Evolutionary conservation across 2,888 invertebrate genomes (phyloP), one percentile per base, ranked within the genome.

Genomic region (Plemyria rubiginata): DNA sequence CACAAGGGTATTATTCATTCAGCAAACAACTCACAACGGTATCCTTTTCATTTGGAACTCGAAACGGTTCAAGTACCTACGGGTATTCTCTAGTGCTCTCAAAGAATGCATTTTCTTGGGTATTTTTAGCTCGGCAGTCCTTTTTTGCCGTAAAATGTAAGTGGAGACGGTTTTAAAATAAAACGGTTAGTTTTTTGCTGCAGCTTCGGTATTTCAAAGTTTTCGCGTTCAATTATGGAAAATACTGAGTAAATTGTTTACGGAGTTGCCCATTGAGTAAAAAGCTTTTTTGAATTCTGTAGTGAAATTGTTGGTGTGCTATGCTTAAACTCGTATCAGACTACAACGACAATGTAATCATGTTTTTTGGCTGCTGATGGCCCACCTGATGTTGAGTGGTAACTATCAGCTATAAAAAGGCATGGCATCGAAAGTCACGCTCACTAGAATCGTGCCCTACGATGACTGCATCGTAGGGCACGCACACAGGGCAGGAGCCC

Each of bases 21-120:
- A 49, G 59, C 58, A 62, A 69, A 65, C 61, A 66, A 45, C 53
- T 52, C 56, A 62, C 64, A 64, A 66, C 62, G 58, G 55, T 46
- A 60, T 62, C 57, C 52, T 57, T 66, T 69, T 52, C 65, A 63
- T 61, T 62, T 55, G 28, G 51, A 65, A 58, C 66, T 59, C 50
- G 50, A 56, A 56, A 49, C 59, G 61, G 67, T 62, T 66, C 54
- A 54, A 61, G 60, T 62, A 60, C 49, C 45, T 36, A 11, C 40
- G 49, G 54, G 49, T 59, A 58, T 54, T 50, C 53, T 54, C 51
- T 16, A 59, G 57, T 54, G 16, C 52, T 45, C 54, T 28, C 40
- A 7, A 50, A 58, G 60, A 60, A 50, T 62, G 62, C 61, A 64
- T 60, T 60, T 63, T 59, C 52, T 56, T 41, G 12, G 56, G 58